Percentiles rank a stretch among this genome's conserved stretches.
Conservation (phyloP, 2,113 vertebrate genomes). For the Physeter macrocephalus region DNA sequence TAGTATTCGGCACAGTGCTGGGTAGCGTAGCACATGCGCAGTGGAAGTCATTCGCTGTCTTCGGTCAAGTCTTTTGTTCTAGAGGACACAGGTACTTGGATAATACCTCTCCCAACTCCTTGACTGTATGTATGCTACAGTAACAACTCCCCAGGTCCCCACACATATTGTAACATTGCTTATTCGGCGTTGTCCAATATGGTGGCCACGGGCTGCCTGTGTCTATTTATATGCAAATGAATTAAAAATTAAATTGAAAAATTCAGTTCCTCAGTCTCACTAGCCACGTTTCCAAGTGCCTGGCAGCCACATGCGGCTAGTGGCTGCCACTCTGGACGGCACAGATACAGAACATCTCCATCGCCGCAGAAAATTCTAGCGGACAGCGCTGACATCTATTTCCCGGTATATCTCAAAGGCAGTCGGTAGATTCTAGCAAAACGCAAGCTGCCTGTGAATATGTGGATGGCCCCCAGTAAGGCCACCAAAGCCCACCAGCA, state of each 20-base stretch:
- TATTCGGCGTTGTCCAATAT: background rate
- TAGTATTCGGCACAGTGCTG: background rate
- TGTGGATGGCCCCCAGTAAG: background rate
- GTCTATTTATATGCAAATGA: background rate
- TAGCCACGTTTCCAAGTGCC: background rate
- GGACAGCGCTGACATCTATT: background rate
- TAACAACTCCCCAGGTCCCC: background rate
- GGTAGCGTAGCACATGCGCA: fast-evolving
- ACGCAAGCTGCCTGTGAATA: background rate
- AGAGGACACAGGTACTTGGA: background rate
- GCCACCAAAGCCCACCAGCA: background rate
- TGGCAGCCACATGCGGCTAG: fast-evolving
- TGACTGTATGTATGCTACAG: background rate
- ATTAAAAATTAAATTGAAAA: background rate
- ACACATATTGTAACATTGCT: background rate
- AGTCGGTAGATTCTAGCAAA: background rate
- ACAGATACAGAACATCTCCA: background rate
- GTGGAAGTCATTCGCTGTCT: background rate
- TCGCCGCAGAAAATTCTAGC: background rate
- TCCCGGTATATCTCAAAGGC: background rate
- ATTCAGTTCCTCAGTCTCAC: background rate
- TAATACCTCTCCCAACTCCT: background rate
- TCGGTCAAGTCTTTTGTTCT: background rate
- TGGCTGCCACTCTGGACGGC: background rate
- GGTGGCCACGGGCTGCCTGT: background rate